Evolutionary conservation across 2,888 invertebrate species (phyloP), one percentile per base, ranked within the genome.

Genomic region (Oligia latruncula): DNA sequence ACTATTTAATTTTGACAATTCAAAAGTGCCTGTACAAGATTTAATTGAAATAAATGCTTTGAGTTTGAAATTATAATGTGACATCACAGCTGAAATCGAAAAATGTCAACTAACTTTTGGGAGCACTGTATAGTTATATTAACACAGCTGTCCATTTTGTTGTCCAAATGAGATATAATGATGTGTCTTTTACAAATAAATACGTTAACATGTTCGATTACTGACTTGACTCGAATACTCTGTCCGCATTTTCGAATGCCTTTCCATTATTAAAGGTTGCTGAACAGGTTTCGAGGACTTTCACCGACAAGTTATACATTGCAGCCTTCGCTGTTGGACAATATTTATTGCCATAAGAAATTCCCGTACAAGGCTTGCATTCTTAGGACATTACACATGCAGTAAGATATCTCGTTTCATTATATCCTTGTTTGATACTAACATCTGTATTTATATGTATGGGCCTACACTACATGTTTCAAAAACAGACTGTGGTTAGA

Each of bases 281-380:
- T 52, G 67, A 87, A 87, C 85, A 74, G 81, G 88, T 87, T 84
- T 75, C 6, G 72, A 85, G 74, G 67, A 87, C 85, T 87, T 85
- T 85, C 88, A 80, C 88, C 64, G 40, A 4, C 58, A 76, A 68
- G 35, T 76, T 71, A 72, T 77, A 84, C 75, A 85, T 80, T 68
- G 9, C 66, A 80, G 76, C 85, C 74, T 85, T 85, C 87, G 49
- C 8, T 49, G 85, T 62, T 87, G 64, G 23, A 65, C 43, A 80
- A 80, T 85, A 87, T 87, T 87, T 85, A 87, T 85, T 72, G 70
- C 66, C 13, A 72, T 70, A 79, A 70, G 71, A 79, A 73, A 84
- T 76, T 67, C 29, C 60, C 66, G 46, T 70, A 71, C 80, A 84
- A 83, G 55, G 20, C 66, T 62, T n/a, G 49, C 68, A 87, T 87